Percentiles rank a stretch among this genome's conserved stretches.
Conservation (phyloP, 2,113 vertebrate species). For the Eulacestoma nigropectus region DNA sequence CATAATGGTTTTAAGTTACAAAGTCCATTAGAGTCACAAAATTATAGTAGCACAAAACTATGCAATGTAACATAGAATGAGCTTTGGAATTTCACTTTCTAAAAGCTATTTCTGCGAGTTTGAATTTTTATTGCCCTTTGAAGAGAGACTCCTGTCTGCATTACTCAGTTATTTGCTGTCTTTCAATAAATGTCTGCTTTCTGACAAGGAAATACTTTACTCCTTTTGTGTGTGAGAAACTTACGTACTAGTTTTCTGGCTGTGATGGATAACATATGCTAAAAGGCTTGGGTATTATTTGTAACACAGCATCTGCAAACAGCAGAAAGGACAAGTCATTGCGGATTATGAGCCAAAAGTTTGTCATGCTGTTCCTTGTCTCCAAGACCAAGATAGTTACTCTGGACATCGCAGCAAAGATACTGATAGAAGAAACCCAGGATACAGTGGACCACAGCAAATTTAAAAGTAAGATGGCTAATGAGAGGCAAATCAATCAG, state of each 20-base stretch:
- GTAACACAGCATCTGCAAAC: conserved; percentile 74
- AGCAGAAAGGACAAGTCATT: conserved; percentile 95
- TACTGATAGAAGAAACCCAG: conserved; percentile 89
- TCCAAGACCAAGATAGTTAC: conserved; percentile 88
- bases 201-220: not conserved
- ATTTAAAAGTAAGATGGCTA: conserved; percentile 88
- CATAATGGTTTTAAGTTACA: not conserved
- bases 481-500: not conserved
- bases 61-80: not conserved
- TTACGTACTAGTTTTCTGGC: conserved; percentile 27
- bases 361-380: conserved; percentile 95
- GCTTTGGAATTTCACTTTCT: not conserved
- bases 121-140: not conserved
- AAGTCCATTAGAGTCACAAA: not conserved
- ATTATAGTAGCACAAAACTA: not conserved
- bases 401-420: conserved; percentile 87
- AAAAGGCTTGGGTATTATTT: conserved; percentile 59
- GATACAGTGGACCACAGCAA: conserved; percentile 88
- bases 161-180: conserved; percentile 1
- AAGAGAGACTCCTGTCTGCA: not conserved
- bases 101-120: not conserved
- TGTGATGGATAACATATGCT: conserved; percentile 23
- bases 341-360: conserved; percentile 95
- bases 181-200: conserved; percentile 16
- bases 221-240: not conserved